Percentiles rank a stretch among this genome's conserved stretches.
These are phyloP conservation scores for Seriola dumerili DNA, from an alignment of 2,113 vertebrate species.

Conservation along the genomic window DNA sequence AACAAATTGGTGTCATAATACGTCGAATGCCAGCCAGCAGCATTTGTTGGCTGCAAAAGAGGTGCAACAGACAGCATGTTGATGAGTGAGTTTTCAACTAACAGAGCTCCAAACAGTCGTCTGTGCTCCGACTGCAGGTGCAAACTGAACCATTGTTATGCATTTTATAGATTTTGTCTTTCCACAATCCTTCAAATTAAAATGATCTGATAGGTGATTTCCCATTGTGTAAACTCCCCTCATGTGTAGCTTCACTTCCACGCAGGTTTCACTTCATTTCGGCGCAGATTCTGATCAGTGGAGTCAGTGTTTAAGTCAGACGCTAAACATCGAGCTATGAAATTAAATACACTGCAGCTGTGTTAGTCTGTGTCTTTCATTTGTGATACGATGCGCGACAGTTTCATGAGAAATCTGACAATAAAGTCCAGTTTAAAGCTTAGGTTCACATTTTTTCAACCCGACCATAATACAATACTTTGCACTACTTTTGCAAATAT, in stretches of 20 bases:
- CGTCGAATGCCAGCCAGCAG: not conserved
- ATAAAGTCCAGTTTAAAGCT: not conserved
- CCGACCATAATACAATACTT: not conserved
- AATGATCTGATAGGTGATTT: constrained; percentile 38
- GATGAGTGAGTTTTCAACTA: constrained; percentile 21
- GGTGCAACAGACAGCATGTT: not conserved
- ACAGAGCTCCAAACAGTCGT: constrained; percentile 10
- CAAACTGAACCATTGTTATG: not conserved
- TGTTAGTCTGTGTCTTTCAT: not conserved
- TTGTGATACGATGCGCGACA: not conserved
- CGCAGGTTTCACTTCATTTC: constrained; percentile 27
- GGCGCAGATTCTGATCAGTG: not conserved
- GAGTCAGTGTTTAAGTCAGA: not conserved
- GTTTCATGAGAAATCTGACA: not conserved
- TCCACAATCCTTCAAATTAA: constrained; percentile 17
- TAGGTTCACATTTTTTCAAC: not conserved
- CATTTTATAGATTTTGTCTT: not conserved
- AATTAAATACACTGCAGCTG: not conserved
- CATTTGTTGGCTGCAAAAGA: not conserved
- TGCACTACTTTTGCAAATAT: not conserved
- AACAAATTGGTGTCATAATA: constrained; percentile 13
- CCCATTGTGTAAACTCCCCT: constrained; percentile 56
- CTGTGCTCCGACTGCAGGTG: constrained; percentile 41
- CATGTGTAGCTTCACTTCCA: constrained; percentile 14
- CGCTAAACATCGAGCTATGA: not conserved